phyloP scores from a whole-genome alignment of 2,113 vertebrate species.

The Neodon shergylaensis region DNA sequence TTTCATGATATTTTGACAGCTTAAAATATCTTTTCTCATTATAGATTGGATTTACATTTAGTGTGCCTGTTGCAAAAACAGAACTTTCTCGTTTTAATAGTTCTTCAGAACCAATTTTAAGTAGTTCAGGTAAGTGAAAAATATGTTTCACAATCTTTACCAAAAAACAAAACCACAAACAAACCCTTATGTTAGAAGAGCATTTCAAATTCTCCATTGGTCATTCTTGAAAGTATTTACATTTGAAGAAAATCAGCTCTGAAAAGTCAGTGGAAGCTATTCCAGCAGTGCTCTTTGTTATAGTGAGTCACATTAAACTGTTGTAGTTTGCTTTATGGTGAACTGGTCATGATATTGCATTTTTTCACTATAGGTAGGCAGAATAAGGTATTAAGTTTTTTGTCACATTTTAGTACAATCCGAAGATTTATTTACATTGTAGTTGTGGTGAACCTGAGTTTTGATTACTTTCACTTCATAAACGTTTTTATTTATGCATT shows the following conservation, averaged over 20 bases:
- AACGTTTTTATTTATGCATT: neutral
- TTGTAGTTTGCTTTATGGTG: neutral
- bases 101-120: slow-evolving; percentile 82
- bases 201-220: slow-evolving; percentile 11
- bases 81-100: slow-evolving; percentile 86
- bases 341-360: neutral
- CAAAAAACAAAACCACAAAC: neutral
- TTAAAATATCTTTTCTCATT: slow-evolving; percentile 38
- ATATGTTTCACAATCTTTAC: neutral
- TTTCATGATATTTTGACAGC: neutral
- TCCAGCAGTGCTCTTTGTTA: neutral
- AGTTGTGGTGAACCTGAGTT: neutral
- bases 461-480: neutral
- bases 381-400: neutral
- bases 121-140: slow-evolving; percentile 85
- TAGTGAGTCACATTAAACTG: neutral
- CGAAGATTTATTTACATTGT: neutral
- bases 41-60: slow-evolving; percentile 96
- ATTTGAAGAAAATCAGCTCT: slow-evolving; percentile 14
- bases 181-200: neutral
- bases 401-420: slow-evolving; percentile 22
- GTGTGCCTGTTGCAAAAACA: slow-evolving; percentile 93
- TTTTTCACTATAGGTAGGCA: neutral
- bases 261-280: neutral
- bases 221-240: slow-evolving; percentile 21